A percentile compares a stretch with the other conserved stretches of the same genome.
These are phyloP conservation scores for Drosophila pseudotakahashii DNA, from an alignment of 2,888 invertebrate species.

Conservation along the genomic window DNA sequence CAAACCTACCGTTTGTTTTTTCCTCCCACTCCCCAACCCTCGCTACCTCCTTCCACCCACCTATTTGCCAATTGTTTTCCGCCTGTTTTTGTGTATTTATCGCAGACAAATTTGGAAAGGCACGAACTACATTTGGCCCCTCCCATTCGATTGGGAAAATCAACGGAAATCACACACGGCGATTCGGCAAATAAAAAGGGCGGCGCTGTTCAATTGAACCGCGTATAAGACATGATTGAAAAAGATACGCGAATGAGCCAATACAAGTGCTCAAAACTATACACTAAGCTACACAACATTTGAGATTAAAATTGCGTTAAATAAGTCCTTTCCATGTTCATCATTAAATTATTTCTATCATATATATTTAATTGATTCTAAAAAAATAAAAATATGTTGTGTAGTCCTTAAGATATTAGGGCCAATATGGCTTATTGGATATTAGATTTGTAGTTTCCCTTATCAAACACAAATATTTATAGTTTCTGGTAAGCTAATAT, in stretches of 20 bases:
- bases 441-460: no score
- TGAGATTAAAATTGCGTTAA: not conserved
- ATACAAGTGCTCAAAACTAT: conserved; percentile 1
- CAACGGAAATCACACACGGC: conserved; percentile 17
- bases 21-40: conserved; percentile 1
- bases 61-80: conserved; percentile 36
- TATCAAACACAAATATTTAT: no score
- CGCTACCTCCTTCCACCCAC: not conserved
- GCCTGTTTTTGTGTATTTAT: conserved; percentile 24
- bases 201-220: conserved; percentile 67
- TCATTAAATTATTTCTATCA: no score
- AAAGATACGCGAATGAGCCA: conserved; percentile 49
- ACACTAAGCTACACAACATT: conserved; percentile 50
- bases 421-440: no score
- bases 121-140: conserved; percentile 52
- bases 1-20: conserved; percentile 57
- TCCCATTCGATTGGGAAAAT: conserved; percentile 39
- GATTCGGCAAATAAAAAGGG: conserved; percentile 63
- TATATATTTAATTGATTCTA: no score
- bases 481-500: no score
- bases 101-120: conserved; percentile 47
- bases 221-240: conserved; percentile 65
- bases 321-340: no score
- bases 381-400: no score
- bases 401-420: no score